phyloP scores from a whole-genome alignment of 2,888 invertebrate species.

The Tanytarsus gracilentus region DNA sequence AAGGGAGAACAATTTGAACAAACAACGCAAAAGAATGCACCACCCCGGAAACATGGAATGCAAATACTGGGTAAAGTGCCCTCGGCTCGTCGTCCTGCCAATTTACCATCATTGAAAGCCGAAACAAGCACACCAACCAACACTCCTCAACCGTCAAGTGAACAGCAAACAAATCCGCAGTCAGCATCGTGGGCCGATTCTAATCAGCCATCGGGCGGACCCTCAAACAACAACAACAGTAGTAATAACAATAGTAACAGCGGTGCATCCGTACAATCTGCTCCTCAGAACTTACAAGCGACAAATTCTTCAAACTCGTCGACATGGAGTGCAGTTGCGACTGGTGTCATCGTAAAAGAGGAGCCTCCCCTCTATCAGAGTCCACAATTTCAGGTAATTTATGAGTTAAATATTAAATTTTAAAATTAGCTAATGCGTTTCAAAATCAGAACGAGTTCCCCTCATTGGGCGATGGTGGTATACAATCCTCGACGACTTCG shows the following conservation, averaged over 20 bases:
- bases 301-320: slow-evolving; percentile 49
- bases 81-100: slow-evolving; percentile 94
- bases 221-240: slow-evolving; percentile 3
- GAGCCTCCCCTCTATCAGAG: slow-evolving; percentile 63
- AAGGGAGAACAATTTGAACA: slow-evolving; percentile 82
- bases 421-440: too few species aligned
- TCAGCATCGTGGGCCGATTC: slow-evolving; percentile 30
- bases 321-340: slow-evolving; percentile 55
- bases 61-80: slow-evolving; percentile 99
- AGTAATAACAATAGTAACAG: slow-evolving; percentile 1
- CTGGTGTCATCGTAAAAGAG: slow-evolving; percentile 37
- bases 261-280: background rate
- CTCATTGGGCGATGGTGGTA: too few species aligned
- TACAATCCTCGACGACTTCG: slow-evolving; percentile 33
- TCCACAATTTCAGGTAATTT: slow-evolving; percentile 84
- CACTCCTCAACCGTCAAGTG: slow-evolving; percentile 31
- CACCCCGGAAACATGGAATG: slow-evolving; percentile 98
- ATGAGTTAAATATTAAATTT: too few species aligned
- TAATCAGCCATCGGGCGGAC: background rate
- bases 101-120: slow-evolving; percentile 97
- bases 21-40: slow-evolving; percentile 78
- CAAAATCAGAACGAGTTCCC: slow-evolving; percentile 95
- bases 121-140: slow-evolving; percentile 58
- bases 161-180: slow-evolving; percentile 31
- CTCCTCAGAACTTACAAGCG: slow-evolving; percentile 31